phyloP scores from a whole-genome alignment of 1,140 invertebrate species.

The Hyphantria cunea region DNA sequence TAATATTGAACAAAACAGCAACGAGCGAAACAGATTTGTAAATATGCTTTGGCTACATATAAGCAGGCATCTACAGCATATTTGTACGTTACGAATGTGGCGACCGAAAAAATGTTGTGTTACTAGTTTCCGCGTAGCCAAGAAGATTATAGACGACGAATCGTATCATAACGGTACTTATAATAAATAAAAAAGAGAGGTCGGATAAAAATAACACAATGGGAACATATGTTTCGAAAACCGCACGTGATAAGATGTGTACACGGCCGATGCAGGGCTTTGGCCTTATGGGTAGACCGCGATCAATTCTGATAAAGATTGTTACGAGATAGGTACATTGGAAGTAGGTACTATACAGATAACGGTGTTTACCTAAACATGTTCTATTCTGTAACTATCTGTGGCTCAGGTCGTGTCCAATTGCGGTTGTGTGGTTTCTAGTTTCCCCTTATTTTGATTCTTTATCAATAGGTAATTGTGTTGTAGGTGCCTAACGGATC shows the following conservation, averaged over 20 bases:
- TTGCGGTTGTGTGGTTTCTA: slow-evolving; percentile 1
- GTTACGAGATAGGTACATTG: slow-evolving; percentile 2
- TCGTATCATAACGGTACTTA: slow-evolving; percentile 28
- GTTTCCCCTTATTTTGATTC: neutral
- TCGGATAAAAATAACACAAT: slow-evolving; percentile 46
- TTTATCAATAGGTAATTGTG: neutral
- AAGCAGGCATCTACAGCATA: neutral
- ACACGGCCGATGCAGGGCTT: neutral
- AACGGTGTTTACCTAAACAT: slow-evolving; percentile 6
- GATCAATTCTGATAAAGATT: slow-evolving; percentile 19
- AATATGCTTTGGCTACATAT: neutral
- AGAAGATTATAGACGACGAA: slow-evolving; percentile 13
- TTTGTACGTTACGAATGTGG: neutral
- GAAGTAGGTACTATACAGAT: neutral
- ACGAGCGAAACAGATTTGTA: no score
- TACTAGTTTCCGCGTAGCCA: slow-evolving; percentile 17
- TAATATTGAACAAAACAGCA: no score
- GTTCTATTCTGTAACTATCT: neutral
- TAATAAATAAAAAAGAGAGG: slow-evolving; percentile 30
- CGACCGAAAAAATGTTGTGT: slow-evolving; percentile 15
- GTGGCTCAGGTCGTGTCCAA: neutral
- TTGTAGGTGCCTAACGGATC: no score
- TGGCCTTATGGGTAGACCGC: neutral
- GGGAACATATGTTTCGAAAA: slow-evolving; percentile 36
- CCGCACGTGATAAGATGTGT: slow-evolving; percentile 18